Evolutionary conservation across 2,113 vertebrate genomes (phyloP).

Genomic region (Pipra filicauda): DNA sequence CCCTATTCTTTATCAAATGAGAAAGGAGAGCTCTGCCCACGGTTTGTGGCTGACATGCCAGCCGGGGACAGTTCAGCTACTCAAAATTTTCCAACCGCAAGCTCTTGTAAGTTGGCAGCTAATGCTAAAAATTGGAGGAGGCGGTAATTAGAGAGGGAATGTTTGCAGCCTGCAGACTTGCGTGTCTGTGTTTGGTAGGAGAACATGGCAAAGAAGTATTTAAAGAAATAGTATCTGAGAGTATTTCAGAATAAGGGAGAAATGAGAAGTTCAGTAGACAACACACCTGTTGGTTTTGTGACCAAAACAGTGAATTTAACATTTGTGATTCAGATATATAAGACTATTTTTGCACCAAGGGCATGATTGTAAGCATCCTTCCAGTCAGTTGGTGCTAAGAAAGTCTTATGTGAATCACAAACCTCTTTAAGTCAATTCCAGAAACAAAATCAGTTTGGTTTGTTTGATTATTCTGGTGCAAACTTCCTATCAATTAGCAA

Average conservation of each 20-base stretch:
- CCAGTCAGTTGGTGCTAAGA: background rate
- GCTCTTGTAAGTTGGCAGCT: constrained; percentile 27
- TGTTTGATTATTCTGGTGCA: background rate
- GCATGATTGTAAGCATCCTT: background rate
- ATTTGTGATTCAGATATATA: background rate
- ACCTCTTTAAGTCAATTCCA: background rate
- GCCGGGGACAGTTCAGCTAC: background rate
- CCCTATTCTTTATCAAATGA: constrained; percentile 14
- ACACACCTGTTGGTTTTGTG: background rate
- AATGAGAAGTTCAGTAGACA: background rate
- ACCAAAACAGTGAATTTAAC: background rate
- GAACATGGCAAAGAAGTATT: background rate
- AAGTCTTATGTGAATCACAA: background rate
- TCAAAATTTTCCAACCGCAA: constrained; percentile 51
- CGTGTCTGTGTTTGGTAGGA: background rate
- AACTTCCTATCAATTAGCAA: background rate
- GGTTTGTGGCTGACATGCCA: background rate
- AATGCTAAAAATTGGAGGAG: constrained; percentile 3
- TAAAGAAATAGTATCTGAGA: background rate
- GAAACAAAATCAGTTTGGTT: background rate
- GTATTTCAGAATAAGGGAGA: background rate
- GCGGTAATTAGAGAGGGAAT: background rate
- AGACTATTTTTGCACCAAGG: background rate
- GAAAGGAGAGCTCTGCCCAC: constrained; percentile 22
- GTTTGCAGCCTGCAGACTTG: background rate